Evolutionary conservation across 2,797 vertebrate genomes (phyloP).

Genomic region (Platyrinchus mystaceus): DNA sequence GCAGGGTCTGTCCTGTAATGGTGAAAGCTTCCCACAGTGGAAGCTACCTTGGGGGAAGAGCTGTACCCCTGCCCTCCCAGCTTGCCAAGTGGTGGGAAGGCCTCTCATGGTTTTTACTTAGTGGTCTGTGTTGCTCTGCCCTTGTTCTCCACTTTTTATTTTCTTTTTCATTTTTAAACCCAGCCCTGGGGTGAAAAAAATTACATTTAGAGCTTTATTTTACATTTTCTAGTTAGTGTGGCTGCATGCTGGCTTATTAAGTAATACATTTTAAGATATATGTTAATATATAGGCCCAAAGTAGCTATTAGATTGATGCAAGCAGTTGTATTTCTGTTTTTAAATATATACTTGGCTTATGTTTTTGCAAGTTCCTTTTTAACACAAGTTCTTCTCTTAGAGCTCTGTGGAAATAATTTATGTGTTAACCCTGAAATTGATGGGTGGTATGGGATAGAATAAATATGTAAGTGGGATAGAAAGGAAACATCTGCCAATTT

Average conservation of each 20-base stretch:
- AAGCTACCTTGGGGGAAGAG: not conserved
- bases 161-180: not conserved
- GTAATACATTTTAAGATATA: not conserved
- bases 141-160: not conserved
- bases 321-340: not conserved
- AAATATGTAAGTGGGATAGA: slow-evolving; percentile 34
- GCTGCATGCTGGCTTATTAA: not conserved
- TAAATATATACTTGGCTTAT: not conserved
- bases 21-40: not conserved
- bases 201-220: not conserved
- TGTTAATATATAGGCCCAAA: not conserved
- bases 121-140: not conserved
- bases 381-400: not conserved
- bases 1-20: not conserved
- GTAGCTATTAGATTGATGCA: not conserved
- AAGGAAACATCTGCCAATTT: slow-evolving; percentile 57
- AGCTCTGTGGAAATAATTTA: slow-evolving; percentile 38
- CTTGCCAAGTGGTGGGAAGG: not conserved
- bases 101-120: not conserved
- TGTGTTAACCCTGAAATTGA: slow-evolving; percentile 40
- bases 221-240: not conserved
- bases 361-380: not conserved
- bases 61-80: not conserved
- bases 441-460: slow-evolving; percentile 36
- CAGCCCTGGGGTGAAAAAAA: not conserved